phyloP scores from a whole-genome alignment of 2,113 vertebrate genomes.

The Tympanuchus pallidicinctus region DNA sequence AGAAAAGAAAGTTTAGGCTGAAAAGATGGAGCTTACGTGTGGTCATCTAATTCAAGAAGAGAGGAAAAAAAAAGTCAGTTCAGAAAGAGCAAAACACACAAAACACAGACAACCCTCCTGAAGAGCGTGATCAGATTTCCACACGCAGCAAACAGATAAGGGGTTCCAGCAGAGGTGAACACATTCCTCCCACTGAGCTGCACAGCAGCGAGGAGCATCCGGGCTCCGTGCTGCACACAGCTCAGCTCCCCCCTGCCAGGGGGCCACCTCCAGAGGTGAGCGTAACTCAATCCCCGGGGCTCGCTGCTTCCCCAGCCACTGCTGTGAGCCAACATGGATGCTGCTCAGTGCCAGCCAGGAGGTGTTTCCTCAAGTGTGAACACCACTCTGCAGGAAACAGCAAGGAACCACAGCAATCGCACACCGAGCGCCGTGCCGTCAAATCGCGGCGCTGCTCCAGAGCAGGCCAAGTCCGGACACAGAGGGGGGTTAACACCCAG shows the following conservation, averaged over 20 bases:
- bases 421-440: fast-evolving
- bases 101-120: background rate
- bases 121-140: background rate
- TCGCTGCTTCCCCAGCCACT: background rate
- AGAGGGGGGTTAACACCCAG: background rate
- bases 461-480: fast-evolving
- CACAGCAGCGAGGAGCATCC: fast-evolving
- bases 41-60: background rate
- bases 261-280: constrained; percentile 2
- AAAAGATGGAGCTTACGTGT: background rate
- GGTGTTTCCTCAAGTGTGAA: background rate
- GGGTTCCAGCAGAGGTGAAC: background rate
- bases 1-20: background rate
- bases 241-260: background rate
- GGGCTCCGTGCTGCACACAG: background rate
- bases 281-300: constrained; percentile 47
- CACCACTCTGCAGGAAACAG: background rate
- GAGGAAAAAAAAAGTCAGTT: background rate
- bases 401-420: fast-evolving
- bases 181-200: background rate
- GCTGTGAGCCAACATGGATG: constrained; percentile 7
- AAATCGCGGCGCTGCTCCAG: background rate
- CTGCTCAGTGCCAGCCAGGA: background rate
- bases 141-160: fast-evolving
- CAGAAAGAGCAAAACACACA: background rate